Evolutionary conservation across 2,113 vertebrate genomes (phyloP), one percentile per base, ranked within the genome.

Genomic region (Sturnus vulgaris): DNA sequence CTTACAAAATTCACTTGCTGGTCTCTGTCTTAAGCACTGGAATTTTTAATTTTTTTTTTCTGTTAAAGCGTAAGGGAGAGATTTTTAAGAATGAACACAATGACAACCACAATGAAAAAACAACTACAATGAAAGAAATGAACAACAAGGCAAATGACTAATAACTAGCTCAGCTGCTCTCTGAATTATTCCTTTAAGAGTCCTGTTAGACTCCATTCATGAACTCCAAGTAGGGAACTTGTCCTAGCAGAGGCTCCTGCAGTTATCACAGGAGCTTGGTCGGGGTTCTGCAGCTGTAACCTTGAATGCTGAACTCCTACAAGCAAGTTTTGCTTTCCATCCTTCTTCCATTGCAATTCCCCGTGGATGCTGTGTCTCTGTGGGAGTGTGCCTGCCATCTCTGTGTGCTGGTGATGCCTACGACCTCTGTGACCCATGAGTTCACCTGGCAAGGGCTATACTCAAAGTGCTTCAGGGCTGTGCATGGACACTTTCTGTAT

Each of bases 401-500:
- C 59, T 85, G 65, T 63, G 81, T 94, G 86, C 93, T 95, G 91
- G 64, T 50, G 80, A 59, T 86, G 91, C 86, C 77, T 65, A 28
- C 24, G 2, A 65, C 87, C 50, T 59, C 91, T 79, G 83, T 44
- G 44, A 66, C 23, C 86, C 84, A 27, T 33, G 35, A 79, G 78
- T 66, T 76, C 24, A 92, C 89, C 87, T 91, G 91, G 73, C 91
- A 95, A 96, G 95, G 94, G 94, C 91, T 96, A 52, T 44, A 30
- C 88, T 95, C 82, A 4, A 27, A 76, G 64, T 82, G 92, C 93
- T 96, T 89, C 87, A 91, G 93, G 91, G 96, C 95, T 94, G 84
- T 97, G 96, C 95, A 94, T 94, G 92, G 94, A 93, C 90, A 91
- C 79, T 73, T 92, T 55, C 71, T 91, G 79, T 94, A 87, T 87